Percentiles rank a stretch among this genome's conserved stretches.
These are phyloP conservation scores for Marisa cornuarietis DNA, from an alignment of 1,140 invertebrate genomes.

Conservation along the genomic window DNA sequence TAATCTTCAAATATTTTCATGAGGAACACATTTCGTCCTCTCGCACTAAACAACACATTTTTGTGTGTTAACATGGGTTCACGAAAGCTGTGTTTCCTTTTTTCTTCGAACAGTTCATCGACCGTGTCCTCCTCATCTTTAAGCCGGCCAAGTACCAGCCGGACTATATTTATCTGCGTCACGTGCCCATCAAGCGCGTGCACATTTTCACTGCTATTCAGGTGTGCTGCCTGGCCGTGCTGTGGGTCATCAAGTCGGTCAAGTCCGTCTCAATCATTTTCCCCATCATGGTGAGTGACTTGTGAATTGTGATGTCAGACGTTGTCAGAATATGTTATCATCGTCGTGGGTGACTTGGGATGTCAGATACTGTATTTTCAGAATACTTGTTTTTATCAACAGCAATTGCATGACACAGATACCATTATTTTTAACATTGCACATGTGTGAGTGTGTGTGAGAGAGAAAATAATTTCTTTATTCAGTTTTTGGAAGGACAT, in stretches of 20 bases:
- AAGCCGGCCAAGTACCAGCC: constrained; percentile 99
- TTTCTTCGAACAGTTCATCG: constrained; percentile 82
- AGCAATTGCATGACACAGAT: too few relatives aligned
- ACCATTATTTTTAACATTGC: too few relatives aligned
- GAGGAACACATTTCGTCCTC: too few relatives aligned
- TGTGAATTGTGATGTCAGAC: constrained; percentile 15
- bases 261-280: constrained; percentile 94
- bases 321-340: neutral
- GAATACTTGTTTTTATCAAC: too few relatives aligned
- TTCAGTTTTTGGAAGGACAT: neutral
- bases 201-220: constrained; percentile 96
- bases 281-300: constrained; percentile 86
- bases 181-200: constrained; percentile 91
- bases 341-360: too few relatives aligned
- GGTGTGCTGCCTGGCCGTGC: constrained; percentile 84
- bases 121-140: constrained; percentile 92
- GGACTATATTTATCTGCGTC: constrained; percentile 93
- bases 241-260: constrained; percentile 98
- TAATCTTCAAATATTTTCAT: too few relatives aligned
- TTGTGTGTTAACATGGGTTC: too few relatives aligned
- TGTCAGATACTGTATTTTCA: too few relatives aligned
- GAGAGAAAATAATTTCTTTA: neutral
- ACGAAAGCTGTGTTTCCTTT: too few relatives aligned
- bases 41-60: too few relatives aligned
- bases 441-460: constrained; percentile 2